These are phyloP conservation scores for Andrena hattorfiana DNA, from an alignment of 2,888 invertebrate genomes.

Conservation along the genomic window DNA sequence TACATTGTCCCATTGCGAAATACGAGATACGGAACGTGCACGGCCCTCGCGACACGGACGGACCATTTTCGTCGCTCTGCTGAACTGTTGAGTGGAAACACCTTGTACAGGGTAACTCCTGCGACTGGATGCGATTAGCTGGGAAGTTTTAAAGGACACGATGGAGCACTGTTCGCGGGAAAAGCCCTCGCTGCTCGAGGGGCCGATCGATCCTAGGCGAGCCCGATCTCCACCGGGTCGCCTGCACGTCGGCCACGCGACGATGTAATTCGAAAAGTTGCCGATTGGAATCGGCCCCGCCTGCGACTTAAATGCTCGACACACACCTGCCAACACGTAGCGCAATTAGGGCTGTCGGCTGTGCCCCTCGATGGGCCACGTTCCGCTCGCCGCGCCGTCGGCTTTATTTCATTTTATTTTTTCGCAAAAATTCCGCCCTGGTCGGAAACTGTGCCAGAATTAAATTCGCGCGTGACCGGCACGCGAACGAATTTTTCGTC, in stretches of 20 bases:
- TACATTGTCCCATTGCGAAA: no score
- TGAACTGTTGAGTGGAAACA: no score
- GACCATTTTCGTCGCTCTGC: no score
- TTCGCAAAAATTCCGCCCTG: constrained; percentile 53
- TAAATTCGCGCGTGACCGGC: constrained; percentile 62
- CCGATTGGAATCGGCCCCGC: constrained; percentile 34
- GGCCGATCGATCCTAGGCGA: background rate
- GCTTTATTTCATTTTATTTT: constrained; percentile 55
- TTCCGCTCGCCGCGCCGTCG: constrained; percentile 16
- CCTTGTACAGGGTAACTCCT: no score
- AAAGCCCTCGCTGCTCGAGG: background rate
- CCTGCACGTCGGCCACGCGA: background rate
- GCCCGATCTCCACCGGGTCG: background rate
- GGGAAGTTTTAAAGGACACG: no score
- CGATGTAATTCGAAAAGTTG: constrained; percentile 52
- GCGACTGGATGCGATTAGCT: no score
- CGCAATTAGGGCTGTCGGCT: constrained; percentile 61
- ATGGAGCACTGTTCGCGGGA: background rate
- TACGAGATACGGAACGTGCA: no score
- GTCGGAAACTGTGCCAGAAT: constrained; percentile 59
- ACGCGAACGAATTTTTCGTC: constrained; percentile 53
- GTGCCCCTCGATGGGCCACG: constrained; percentile 36
- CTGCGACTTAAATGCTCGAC: constrained; percentile 45
- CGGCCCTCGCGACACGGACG: no score
- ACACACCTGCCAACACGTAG: constrained; percentile 43